Percentiles rank a stretch among this genome's conserved stretches.
phyloP scores from a whole-genome alignment of 2,797 vertebrate species.

The Stomatorhinus walkeri region DNA sequence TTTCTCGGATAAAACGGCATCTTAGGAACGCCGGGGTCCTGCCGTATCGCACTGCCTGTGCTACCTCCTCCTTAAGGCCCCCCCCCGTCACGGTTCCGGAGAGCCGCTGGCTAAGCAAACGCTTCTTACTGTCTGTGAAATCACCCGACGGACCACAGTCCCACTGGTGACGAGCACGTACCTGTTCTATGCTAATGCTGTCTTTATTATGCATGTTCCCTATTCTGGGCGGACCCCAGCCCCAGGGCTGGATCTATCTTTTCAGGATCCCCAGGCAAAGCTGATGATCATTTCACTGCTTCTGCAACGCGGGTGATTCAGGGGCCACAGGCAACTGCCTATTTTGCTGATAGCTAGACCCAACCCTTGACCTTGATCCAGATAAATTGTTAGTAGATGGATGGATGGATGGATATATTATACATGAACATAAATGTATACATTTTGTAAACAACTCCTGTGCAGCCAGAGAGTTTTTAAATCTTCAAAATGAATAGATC shows the following conservation, averaged over 20 bases:
- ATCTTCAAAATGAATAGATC: background rate
- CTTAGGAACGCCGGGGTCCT: background rate
- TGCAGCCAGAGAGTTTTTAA: background rate
- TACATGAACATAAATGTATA: background rate
- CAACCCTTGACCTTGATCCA: background rate
- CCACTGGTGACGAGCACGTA: background rate
- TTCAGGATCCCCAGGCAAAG: background rate
- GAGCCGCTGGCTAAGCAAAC: background rate
- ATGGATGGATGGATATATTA: background rate
- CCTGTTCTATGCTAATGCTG: background rate
- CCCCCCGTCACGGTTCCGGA: background rate
- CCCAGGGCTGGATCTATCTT: background rate
- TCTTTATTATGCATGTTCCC: background rate
- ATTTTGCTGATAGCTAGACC: background rate
- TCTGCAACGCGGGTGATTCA: background rate
- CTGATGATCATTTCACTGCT: background rate
- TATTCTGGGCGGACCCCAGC: background rate
- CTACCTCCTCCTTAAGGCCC: background rate
- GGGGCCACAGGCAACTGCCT: background rate
- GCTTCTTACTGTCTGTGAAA: background rate
- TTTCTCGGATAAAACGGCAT: background rate
- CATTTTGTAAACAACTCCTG: background rate
- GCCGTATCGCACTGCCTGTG: background rate
- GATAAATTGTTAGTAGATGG: background rate
- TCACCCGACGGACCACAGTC: background rate